A percentile compares a stretch with the other conserved stretches of the same genome.
phyloP scores from a whole-genome alignment of 2,797 vertebrate species.

The Cossypha heuglini region DNA sequence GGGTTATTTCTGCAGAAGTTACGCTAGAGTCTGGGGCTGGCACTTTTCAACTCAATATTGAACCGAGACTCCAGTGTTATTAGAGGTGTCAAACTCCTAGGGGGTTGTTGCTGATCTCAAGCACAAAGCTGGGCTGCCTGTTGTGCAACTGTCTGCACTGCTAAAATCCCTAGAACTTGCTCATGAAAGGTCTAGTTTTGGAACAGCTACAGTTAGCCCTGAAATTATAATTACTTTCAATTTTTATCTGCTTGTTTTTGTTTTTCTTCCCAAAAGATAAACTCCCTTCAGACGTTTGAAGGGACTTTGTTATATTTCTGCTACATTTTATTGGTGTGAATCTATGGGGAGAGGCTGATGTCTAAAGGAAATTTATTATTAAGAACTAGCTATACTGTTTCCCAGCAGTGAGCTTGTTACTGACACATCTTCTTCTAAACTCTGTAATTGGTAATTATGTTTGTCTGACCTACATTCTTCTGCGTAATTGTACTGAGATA shows the following conservation, averaged over 20 bases:
- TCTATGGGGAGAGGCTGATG: conserved; percentile 41
- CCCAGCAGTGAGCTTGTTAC: conserved; percentile 41
- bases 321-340: conserved; percentile 33
- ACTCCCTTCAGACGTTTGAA: not conserved
- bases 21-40: not conserved
- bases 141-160: not conserved
- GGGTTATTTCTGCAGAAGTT: not conserved
- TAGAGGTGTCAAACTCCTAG: not conserved
- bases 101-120: not conserved
- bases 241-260: not conserved
- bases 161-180: not conserved
- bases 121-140: not conserved
- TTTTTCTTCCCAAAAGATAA: not conserved
- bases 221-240: conserved; percentile 14
- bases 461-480: conserved; percentile 58
- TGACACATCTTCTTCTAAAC: conserved; percentile 29
- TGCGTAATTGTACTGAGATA: conserved; percentile 35
- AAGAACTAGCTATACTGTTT: conserved; percentile 34
- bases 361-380: conserved; percentile 61
- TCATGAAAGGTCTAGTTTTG: not conserved
- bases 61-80: accelerated
- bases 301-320: conserved; percentile 34
- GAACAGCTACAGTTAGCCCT: not conserved
- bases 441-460: conserved; percentile 60
- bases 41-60: not conserved